A percentile compares a stretch with the other conserved stretches of the same genome.
These are phyloP conservation scores for Geococcyx californianus DNA, from an alignment of 2,113 vertebrate species.

Conservation along the genomic window DNA sequence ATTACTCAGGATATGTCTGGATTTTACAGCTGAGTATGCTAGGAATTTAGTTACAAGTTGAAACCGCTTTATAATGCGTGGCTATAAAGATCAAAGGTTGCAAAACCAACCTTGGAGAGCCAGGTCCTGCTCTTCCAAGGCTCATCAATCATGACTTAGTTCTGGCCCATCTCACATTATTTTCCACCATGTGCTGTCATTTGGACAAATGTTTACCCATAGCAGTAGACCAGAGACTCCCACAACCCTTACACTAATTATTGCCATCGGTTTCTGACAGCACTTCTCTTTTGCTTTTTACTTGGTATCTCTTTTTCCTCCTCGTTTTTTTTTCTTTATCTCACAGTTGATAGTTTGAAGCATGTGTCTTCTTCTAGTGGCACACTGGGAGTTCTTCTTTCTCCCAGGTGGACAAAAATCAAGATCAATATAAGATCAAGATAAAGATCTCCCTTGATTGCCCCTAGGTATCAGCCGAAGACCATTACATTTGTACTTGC, in stretches of 20 bases:
- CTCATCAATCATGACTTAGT: conserved; percentile 51
- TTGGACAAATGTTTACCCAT: conserved; percentile 21
- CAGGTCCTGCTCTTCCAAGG: conserved; percentile 38
- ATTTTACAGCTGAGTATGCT: conserved; percentile 77
- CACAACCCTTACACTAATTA: background rate
- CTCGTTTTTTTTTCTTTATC: background rate
- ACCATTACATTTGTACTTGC: background rate
- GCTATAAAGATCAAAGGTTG: conserved; percentile 69
- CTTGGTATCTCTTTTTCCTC: background rate
- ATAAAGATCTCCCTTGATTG: background rate
- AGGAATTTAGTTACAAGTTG: conserved; percentile 70
- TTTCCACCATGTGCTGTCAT: conserved; percentile 23
- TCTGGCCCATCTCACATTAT: conserved; percentile 48
- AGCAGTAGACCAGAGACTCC: background rate
- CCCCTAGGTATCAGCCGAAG: background rate
- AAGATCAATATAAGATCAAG: background rate
- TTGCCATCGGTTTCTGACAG: background rate
- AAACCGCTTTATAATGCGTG: conserved; percentile 55
- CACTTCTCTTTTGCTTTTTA: background rate
- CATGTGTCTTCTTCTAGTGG: background rate
- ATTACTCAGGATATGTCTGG: conserved; percentile 76
- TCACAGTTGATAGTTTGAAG: background rate
- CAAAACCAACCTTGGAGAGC: conserved; percentile 48
- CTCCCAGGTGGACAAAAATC: background rate
- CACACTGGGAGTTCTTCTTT: background rate